Evolutionary conservation across 2,113 vertebrate genomes (phyloP).

Genomic region (Oreochromis tanganicae): DNA sequence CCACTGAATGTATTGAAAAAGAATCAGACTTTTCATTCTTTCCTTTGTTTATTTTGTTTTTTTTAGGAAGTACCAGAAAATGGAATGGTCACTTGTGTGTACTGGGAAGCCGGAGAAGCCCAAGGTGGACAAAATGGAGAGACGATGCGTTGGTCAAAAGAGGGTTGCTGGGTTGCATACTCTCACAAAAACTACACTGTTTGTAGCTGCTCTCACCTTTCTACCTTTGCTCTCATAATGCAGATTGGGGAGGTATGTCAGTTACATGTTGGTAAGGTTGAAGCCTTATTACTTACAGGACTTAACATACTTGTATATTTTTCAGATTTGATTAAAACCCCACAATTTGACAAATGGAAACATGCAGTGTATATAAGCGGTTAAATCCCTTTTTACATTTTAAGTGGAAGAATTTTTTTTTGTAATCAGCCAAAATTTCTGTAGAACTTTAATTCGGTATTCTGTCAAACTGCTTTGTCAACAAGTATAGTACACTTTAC

Average conservation of each 20-base stretch:
- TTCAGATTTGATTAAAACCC: not conserved
- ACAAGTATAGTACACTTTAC: not conserved
- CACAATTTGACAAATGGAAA: not conserved
- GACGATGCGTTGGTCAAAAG: conserved; percentile 52
- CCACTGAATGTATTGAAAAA: not conserved
- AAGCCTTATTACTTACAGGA: not conserved
- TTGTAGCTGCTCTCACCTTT: conserved; percentile 71
- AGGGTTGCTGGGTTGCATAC: conserved; percentile 53
- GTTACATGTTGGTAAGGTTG: not conserved
- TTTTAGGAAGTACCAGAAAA: conserved; percentile 5
- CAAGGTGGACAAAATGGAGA: not conserved
- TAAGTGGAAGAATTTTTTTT: not conserved
- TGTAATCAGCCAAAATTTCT: not conserved
- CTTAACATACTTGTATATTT: not conserved
- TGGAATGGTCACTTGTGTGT: conserved; percentile 65
- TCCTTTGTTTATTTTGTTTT: accelerated
- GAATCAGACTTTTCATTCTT: not conserved
- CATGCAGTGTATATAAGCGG: not conserved
- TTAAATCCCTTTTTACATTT: not conserved
- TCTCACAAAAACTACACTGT: conserved; percentile 45
- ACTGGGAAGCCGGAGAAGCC: conserved; percentile 42
- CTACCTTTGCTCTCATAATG: conserved; percentile 76
- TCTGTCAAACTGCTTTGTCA: not conserved
- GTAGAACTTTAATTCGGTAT: accelerated
- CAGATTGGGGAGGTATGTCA: conserved; percentile 56